Evolutionary conservation across 2,113 vertebrate genomes (phyloP), one percentile per base, ranked within the genome.

Genomic region (Crotalus helleri): DNA sequence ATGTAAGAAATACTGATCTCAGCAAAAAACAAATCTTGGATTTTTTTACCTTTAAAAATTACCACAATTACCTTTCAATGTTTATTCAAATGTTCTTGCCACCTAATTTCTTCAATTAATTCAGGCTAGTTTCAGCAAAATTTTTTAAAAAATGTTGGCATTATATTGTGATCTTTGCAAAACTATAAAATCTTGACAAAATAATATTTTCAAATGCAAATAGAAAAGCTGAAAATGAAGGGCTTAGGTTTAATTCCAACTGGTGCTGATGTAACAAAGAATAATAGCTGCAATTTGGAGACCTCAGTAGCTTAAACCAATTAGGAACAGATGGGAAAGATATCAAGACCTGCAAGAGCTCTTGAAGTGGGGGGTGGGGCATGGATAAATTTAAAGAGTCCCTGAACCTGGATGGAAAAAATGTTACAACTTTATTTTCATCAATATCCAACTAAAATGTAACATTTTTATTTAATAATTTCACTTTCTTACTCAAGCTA

Each of bases 21-120:
- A 1, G 0, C n/a, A 19, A 11, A 0, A 17, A 7, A 1, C 0
- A 61, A 29, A 1, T 19, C 9, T 11, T 26, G 29, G 26, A 64
- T 64, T 64, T 64, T 64, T 61, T 61, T 29, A 29, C 26, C 26
- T 64, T 64, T n/a, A 64, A 64, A 13, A 64, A 64, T 69, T 69
- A 69, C 15, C 8, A 0, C 0, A 11, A 1, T n/a, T 3, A 53
- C 15, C 58, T 92, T 90, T 91, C 44, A 0, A 11, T 0, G 58
- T 90, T 90, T 81, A 57, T 54, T 85, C 0, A 10, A 5, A 21
- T 81, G 55, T 69, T 7, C 23, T 91, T 85, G 54, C 2, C 26
- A 69, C 26, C 57, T 59, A 15, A 12, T 21, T 90, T 44, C 57
- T 87, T 90, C 26, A 93, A n/a, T 53, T 39, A 17, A 57, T 55